A percentile compares a stretch with the other conserved stretches of the same genome.
These are phyloP conservation scores for Labeo rohita DNA, from an alignment of 2,113 vertebrate species.

Conservation along the genomic window DNA sequence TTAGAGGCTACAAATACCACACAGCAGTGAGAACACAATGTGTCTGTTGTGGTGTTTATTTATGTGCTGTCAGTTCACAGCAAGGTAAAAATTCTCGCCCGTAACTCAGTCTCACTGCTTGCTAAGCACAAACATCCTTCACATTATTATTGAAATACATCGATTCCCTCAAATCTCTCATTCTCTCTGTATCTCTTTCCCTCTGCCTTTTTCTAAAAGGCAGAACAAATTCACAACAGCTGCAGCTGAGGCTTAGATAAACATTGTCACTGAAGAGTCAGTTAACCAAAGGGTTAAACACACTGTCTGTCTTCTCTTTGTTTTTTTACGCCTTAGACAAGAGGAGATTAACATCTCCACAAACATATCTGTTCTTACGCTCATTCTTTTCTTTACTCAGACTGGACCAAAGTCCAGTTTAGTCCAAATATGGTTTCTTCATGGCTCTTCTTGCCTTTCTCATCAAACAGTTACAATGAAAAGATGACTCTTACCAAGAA, in stretches of 20 bases:
- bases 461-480: neutral
- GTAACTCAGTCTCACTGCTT: slow-evolving; percentile 69
- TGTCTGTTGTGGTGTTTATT: slow-evolving; percentile 57
- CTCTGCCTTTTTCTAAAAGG: slow-evolving; percentile 7
- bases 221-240: slow-evolving; percentile 52
- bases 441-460: slow-evolving; percentile 2
- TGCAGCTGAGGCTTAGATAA: slow-evolving; percentile 79
- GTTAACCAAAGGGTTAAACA: slow-evolving; percentile 74
- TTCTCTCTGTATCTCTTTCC: slow-evolving; percentile 75
- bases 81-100: slow-evolving; percentile 63
- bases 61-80: slow-evolving; percentile 66
- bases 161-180: slow-evolving; percentile 76
- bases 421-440: slow-evolving; percentile 34
- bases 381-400: slow-evolving; percentile 15
- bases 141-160: slow-evolving; percentile 71
- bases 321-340: slow-evolving; percentile 65
- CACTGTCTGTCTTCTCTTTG: slow-evolving; percentile 77
- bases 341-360: slow-evolving; percentile 63
- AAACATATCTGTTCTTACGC: slow-evolving; percentile 66
- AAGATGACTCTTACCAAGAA: neutral
- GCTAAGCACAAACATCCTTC: slow-evolving; percentile 67
- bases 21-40: neutral
- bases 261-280: slow-evolving; percentile 72
- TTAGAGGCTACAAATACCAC: neutral
- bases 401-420: slow-evolving; percentile 20